Percentiles rank a stretch among this genome's conserved stretches.
Evolutionary conservation across 2,797 vertebrate genomes (phyloP).

Genomic region (Distichodus sexfasciatus): DNA sequence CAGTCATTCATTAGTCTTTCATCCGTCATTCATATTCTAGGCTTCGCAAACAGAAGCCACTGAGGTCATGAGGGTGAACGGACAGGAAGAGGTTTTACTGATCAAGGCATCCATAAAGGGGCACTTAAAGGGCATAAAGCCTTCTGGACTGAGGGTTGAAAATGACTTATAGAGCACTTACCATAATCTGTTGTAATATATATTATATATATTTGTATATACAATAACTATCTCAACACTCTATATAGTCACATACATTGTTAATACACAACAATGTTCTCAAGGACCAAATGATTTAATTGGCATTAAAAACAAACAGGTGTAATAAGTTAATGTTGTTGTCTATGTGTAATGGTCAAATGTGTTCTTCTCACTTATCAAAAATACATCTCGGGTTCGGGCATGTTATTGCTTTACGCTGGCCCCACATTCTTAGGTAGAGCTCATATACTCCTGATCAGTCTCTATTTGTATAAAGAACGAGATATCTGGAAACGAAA

Average conservation of each 20-base stretch:
- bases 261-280: background rate
- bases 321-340: background rate
- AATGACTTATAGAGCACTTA: background rate
- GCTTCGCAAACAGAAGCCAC: slow-evolving; percentile 4
- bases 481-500: background rate
- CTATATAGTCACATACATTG: slow-evolving; percentile 9
- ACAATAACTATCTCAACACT: background rate
- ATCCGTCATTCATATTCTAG: background rate
- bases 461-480: background rate
- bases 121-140: slow-evolving; percentile 21
- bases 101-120: slow-evolving; percentile 35
- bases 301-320: background rate
- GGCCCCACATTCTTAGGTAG: slow-evolving; percentile 1
- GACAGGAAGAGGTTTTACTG: slow-evolving; percentile 22
- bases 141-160: background rate
- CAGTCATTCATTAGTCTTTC: background rate
- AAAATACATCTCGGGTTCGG: slow-evolving; percentile 15
- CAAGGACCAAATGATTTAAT: background rate
- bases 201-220: background rate
- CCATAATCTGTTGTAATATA: background rate
- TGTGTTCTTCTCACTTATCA: slow-evolving; percentile 1
- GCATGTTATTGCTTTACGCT: slow-evolving; percentile 26
- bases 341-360: slow-evolving; percentile 1
- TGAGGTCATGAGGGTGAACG: slow-evolving; percentile 28
- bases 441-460: background rate